A percentile compares a stretch with the other conserved stretches of the same genome.
Conservation (phyloP, 2,113 vertebrate species). For the Dryoscopus gambensis region DNA sequence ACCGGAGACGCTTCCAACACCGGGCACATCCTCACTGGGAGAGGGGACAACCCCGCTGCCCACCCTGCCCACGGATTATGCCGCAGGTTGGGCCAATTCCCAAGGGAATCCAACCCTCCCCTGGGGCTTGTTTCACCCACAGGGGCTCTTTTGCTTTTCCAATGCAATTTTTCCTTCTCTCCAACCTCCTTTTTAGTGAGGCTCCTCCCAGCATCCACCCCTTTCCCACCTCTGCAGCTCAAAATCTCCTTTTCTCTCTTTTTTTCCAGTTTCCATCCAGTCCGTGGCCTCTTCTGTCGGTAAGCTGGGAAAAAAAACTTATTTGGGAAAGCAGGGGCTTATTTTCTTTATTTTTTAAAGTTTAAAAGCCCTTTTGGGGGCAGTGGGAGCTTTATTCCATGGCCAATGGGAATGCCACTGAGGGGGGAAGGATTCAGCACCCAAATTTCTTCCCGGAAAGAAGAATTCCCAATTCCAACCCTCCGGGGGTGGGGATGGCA, state of each 20-base stretch:
- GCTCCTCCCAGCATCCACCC: background rate
- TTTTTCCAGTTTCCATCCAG: background rate
- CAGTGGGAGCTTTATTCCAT: background rate
- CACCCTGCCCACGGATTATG: accelerated
- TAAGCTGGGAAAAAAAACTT: background rate
- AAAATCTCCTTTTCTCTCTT: background rate
- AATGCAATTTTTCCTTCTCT: background rate
- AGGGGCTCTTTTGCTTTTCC: background rate
- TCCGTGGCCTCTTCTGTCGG: background rate
- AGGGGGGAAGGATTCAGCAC: background rate
- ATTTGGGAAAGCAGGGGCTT: background rate
- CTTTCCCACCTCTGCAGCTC: background rate
- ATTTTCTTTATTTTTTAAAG: background rate
- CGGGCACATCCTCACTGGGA: background rate
- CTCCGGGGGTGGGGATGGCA: accelerated
- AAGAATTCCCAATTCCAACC: background rate
- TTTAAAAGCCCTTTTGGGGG: background rate
- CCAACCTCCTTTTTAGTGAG: background rate
- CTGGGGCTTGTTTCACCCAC: accelerated
- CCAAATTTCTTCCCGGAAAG: background rate
- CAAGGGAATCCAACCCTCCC: accelerated
- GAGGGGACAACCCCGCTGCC: background rate
- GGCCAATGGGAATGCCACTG: accelerated
- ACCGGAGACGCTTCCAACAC: accelerated
- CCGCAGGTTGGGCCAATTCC: background rate